Evolutionary conservation across 2,888 invertebrate genomes (phyloP), one percentile per base, ranked within the genome.

Genomic region (Loripinus fragilis): DNA sequence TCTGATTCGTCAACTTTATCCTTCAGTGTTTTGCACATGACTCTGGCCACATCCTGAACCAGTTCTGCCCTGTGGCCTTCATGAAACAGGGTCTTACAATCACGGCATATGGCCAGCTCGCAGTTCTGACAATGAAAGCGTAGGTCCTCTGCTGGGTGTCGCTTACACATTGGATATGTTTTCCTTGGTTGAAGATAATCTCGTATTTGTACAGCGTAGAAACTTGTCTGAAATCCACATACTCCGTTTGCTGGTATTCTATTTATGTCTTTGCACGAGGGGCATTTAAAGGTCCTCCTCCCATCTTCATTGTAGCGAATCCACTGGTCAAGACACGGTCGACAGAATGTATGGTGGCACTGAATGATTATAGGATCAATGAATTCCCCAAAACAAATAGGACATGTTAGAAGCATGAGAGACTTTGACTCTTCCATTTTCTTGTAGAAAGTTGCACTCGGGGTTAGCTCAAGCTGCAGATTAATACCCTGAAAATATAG

Each of bases 321-420:
- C 60, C 60, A 60, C 23, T 60, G 60, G 2, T 2, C 17, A 7
- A 60, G 15, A 33, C 60, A 60, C 15, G 17, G 17, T 1, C 33
- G 30, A 33, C 60, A 60, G 17, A 60, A 60, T 2, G 60, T 33
- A 60, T 60, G 60, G 17, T 60, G 60, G 33, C 60, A 60, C 3
- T 30, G 33, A 23, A 60, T 60, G 5, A 60, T 60, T 20, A 60
- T 5, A 5, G 60, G 60, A 28, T 60, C 60, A 8, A 17, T 30
- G 33, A 17, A 60, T 20, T 60, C 60, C 3, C 28, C 5, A 1
- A 60, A 20, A 60, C 60, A 60, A 33, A 60, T 33, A 20, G 60
- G 33, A 33, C 60, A 60, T 2, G 20, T 23, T 8, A 60, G 10
- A 33, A 33, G 17, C 8, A 7, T 25, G 3, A 52, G 25, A 17